These are phyloP conservation scores for Nematolebias whitei DNA, from an alignment of 2,113 vertebrate genomes.

Conservation along the genomic window DNA sequence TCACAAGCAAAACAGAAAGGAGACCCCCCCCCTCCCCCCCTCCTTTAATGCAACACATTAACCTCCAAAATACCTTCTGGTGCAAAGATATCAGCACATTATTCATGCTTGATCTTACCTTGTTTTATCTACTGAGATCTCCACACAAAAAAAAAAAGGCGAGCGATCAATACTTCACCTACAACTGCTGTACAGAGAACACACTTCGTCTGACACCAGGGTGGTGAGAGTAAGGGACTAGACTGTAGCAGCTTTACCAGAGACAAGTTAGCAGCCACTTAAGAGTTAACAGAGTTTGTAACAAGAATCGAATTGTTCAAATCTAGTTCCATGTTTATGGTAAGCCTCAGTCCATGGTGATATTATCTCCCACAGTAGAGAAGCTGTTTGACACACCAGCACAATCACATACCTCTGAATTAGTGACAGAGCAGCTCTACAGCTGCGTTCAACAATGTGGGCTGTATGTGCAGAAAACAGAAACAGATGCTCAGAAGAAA, in stretches of 20 bases:
- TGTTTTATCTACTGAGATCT: slow-evolving; percentile 26
- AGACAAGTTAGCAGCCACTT: too few species aligned
- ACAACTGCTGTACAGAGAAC: background rate
- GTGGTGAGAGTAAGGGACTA: background rate
- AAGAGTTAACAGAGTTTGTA: background rate
- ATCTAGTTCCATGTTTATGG: background rate
- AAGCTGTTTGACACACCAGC: too few species aligned
- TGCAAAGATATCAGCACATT: background rate
- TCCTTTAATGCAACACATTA: background rate
- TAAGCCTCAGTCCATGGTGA: slow-evolving; percentile 18
- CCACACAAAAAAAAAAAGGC: slow-evolving; percentile 14
- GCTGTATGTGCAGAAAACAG: background rate
- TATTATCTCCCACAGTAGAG: background rate
- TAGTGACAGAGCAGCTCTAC: background rate
- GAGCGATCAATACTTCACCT: background rate
- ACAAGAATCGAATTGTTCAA: background rate
- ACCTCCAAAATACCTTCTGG: slow-evolving; percentile 1
- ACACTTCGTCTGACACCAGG: background rate
- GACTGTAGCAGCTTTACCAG: too few species aligned
- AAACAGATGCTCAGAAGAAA: background rate
- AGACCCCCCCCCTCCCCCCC: slow-evolving; percentile 26
- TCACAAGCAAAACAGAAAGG: slow-evolving; percentile 58
- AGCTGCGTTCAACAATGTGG: background rate
- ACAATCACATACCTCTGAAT: too few species aligned
- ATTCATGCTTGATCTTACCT: background rate